phyloP scores from a whole-genome alignment of 2,797 vertebrate genomes.

The Picus viridis region DNA sequence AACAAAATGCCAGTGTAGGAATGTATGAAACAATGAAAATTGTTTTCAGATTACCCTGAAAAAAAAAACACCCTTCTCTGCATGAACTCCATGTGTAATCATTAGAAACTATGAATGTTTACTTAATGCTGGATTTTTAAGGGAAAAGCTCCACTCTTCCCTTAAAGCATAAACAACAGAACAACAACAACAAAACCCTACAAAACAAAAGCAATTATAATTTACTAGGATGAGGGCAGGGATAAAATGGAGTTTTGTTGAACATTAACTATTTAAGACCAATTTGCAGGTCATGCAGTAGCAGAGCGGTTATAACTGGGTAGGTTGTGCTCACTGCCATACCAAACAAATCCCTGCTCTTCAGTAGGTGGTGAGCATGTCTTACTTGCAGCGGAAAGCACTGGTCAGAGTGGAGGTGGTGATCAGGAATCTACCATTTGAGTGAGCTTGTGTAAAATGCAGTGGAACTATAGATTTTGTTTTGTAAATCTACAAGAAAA shows the following conservation, averaged over 20 bases:
- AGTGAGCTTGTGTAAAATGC: neutral
- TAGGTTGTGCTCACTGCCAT: neutral
- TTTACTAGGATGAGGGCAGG: neutral
- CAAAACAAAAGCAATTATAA: neutral
- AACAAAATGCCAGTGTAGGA: neutral
- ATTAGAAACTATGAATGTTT: neutral
- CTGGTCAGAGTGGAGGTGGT: accelerated
- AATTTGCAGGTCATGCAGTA: neutral
- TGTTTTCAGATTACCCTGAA: neutral
- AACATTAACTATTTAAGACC: neutral
- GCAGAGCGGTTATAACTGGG: neutral
- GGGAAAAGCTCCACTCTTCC: neutral
- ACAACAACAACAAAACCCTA: neutral
- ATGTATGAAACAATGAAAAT: neutral
- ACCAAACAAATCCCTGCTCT: neutral
- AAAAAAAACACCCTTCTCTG: neutral
- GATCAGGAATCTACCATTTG: neutral
- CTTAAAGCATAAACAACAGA: neutral
- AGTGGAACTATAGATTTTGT: neutral
- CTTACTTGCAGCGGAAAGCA: neutral
- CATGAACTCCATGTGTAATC: neutral
- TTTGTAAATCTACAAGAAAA: neutral
- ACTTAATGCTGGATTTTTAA: neutral
- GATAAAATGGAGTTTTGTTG: neutral
- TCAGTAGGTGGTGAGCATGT: neutral